Evolutionary conservation across 2,888 invertebrate genomes (phyloP).

Genomic region (Sphaeridia pumilis): DNA sequence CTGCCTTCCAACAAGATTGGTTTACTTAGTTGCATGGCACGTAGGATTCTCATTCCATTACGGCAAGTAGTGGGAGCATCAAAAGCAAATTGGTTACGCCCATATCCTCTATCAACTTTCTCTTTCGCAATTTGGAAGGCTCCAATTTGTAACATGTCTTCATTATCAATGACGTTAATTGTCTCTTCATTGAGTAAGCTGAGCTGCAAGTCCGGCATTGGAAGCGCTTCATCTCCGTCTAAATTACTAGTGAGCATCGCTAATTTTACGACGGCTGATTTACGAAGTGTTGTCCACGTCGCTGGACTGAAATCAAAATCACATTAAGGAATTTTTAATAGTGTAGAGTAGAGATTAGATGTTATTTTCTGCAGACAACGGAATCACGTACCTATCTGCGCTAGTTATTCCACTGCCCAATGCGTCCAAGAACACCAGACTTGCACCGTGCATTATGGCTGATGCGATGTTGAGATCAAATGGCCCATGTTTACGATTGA

Average conservation of each 20-base stretch:
- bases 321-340: too few relatives aligned
- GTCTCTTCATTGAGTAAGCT: neutral
- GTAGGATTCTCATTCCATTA: constrained; percentile 71
- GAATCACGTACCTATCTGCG: constrained; percentile 47
- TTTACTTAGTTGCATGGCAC: constrained; percentile 70
- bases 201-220: neutral
- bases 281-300: neutral
- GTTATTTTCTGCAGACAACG: neutral
- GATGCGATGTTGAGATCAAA: constrained; percentile 43
- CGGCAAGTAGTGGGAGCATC: constrained; percentile 63
- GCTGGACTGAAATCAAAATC: neutral
- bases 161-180: neutral
- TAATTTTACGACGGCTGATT: neutral
- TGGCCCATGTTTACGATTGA: constrained; percentile 47
- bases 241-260: neutral
- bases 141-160: constrained; percentile 1
- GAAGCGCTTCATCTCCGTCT: neutral
- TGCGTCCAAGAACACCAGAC: constrained; percentile 80
- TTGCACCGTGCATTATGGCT: constrained; percentile 80
- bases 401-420: constrained; percentile 72
- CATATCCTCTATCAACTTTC: neutral
- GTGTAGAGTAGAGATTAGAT: neutral
- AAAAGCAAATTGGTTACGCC: constrained; percentile 50
- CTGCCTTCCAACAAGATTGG: constrained; percentile 92
- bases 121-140: neutral